Conservation (phyloP, 2,888 invertebrate species). For the Brachycybe producta region DNA sequence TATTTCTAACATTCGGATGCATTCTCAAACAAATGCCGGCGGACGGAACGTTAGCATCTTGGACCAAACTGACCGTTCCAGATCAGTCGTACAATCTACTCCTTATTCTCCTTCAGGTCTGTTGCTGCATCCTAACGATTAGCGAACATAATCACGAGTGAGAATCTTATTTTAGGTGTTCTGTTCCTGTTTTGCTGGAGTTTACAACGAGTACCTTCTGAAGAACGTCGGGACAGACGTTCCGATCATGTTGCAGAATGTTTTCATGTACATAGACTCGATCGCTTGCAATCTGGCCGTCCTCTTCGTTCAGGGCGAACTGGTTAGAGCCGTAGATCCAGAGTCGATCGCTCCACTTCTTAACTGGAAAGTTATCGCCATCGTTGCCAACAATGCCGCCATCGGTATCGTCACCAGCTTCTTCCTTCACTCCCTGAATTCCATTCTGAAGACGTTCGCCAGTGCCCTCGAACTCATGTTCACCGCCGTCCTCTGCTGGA, state of each 20-base stretch:
- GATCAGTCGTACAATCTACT: conserved; percentile 19
- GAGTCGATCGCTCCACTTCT: conserved; percentile 44
- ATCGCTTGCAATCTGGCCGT: conserved; percentile 76
- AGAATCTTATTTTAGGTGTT: conserved; percentile 57
- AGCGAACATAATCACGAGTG: neutral
- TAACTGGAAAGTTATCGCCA: conserved; percentile 55
- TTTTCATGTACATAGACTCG: conserved; percentile 89
- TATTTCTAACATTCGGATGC: conserved; percentile 73
- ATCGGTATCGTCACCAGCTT: conserved; percentile 89
- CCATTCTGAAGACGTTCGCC: conserved; percentile 89
- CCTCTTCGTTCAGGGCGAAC: conserved; percentile 51
- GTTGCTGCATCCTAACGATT: conserved; percentile 22
- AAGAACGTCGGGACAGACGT: conserved; percentile 72
- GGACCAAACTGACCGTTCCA: conserved; percentile 7
- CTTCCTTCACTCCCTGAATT: conserved; percentile 82
- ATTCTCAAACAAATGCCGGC: conserved; percentile 67
- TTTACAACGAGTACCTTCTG: conserved; percentile 85
- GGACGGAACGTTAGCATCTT: neutral
- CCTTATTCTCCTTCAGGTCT: conserved; percentile 28
- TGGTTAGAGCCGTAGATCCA: conserved; percentile 46
- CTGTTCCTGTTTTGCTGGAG: conserved; percentile 86
- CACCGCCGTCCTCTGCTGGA: conserved; percentile 73
- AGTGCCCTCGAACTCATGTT: conserved; percentile 82
- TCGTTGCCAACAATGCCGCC: conserved; percentile 76
- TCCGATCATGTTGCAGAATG: conserved; percentile 82